Base-by-base conservation (phyloP, 1,140 invertebrate genomes). In the Aethina tumida region DNA sequence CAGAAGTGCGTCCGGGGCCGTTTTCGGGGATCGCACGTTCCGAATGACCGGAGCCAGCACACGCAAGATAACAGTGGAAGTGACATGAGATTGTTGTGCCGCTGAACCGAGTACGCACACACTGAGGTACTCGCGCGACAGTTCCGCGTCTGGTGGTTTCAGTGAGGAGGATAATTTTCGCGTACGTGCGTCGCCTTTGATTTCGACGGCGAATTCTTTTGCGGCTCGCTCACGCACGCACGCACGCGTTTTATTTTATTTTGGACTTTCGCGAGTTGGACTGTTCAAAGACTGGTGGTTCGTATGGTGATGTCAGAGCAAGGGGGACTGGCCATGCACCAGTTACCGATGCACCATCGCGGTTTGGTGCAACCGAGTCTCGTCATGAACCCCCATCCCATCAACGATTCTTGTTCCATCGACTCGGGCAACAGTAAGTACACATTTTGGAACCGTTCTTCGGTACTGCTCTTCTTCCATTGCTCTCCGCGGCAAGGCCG, bases 221-320 rank as follows among this genome's bases (percentile, higher is more conserved):
- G n/a, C 12, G 12, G 17, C 17, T 16, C 17, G 21, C 17, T 13
- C 6, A 29, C 5, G n/a, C n/a, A 6, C 14, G n/a, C 14, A 9
- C 6, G n/a, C 12, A 9, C 20, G 32, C 13, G 9, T 4, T 34
- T 34, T 7, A 30, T 7, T 34, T 5, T 8, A 34, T n/a, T n/a
- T n/a, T 34, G n/a, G 32, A 19, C 12, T 19, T 34, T 16, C 16
- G 32, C 13, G 16, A 34, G 18, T 48, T 41, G 35, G 34, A 51
- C 40, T 25, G 43, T 47, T 53, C 37, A 19, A 43, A 41, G 43
- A 49, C 45, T 38, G 34, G 41, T 35, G 30, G 53, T 56, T 58
- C 56, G 55, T 55, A 70, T 70, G 68, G 68, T 69, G 66, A 70
- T 70, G 68, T 68, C 68, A 65, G 68, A 70, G 68, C 58, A 60